phyloP scores from a whole-genome alignment of 1,140 invertebrate species.

The Pararge aegeria region DNA sequence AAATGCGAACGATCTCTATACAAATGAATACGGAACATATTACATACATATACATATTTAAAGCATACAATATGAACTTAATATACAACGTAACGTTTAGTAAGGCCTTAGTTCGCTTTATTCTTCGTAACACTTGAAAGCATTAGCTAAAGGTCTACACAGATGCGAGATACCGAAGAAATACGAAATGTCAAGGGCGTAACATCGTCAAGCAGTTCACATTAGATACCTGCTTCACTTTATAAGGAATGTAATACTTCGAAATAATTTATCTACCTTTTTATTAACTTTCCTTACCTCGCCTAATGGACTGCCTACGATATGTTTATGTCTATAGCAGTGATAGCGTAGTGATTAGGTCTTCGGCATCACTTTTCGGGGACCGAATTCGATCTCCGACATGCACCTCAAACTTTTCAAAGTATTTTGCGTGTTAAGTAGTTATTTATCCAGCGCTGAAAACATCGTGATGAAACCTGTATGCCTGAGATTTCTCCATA shows the following conservation, averaged over 20 bases:
- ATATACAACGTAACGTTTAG: background rate
- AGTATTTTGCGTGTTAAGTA: too few species aligned
- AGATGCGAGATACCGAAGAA: conserved; percentile 33
- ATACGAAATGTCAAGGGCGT: conserved; percentile 59
- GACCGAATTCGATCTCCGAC: too few species aligned
- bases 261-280: background rate
- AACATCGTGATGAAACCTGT: too few species aligned
- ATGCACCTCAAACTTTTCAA: too few species aligned
- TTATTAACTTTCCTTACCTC: too few species aligned
- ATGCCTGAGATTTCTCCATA: too few species aligned
- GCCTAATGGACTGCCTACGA: background rate
- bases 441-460: too few species aligned
- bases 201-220: conserved; percentile 24
- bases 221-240: conserved; percentile 16
- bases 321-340: background rate
- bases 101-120: background rate
- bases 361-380: too few species aligned
- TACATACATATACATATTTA: background rate
- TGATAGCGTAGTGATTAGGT: too few species aligned
- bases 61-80: background rate
- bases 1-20: too few species aligned
- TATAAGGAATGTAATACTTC: background rate
- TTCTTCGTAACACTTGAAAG: conserved; percentile 10
- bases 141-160: conserved; percentile 24
- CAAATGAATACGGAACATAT: background rate